Evolutionary conservation across 2,797 vertebrate species (phyloP).

Genomic region (Eulemur mongoz): DNA sequence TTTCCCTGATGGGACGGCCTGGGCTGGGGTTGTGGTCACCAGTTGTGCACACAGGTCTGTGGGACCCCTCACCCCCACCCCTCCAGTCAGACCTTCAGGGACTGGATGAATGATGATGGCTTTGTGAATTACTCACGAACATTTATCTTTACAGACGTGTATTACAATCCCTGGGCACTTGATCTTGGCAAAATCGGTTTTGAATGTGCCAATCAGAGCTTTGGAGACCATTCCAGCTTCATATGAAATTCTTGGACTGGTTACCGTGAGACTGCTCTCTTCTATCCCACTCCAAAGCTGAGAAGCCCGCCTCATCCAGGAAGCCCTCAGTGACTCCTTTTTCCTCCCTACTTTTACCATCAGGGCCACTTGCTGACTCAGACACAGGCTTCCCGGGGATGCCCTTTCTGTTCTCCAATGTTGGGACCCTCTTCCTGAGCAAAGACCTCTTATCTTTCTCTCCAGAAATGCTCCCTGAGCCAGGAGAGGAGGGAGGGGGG

Average conservation of each 20-base stretch:
- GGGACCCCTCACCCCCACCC: too few species aligned
- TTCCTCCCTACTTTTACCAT: too few species aligned
- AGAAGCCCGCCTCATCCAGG: background rate
- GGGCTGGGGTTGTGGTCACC: background rate
- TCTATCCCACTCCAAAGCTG: background rate
- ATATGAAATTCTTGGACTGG: accelerated
- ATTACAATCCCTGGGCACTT: accelerated
- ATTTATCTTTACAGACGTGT: background rate
- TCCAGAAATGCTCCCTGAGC: background rate
- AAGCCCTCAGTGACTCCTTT: background rate
- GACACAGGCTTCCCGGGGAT: background rate
- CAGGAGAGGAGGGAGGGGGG: background rate
- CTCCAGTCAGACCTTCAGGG: accelerated
- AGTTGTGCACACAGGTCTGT: background rate
- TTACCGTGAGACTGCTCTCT: accelerated
- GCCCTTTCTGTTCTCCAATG: background rate
- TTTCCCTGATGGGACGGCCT: background rate
- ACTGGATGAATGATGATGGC: background rate
- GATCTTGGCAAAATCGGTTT: background rate
- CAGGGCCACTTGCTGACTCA: background rate
- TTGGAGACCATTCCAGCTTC: accelerated
- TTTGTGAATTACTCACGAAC: background rate
- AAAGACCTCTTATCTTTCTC: background rate
- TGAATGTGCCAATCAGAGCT: accelerated
- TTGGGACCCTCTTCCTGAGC: background rate